Conservation (phyloP, 2,113 vertebrate genomes). For the Trochalopteron elliotii region DNA sequence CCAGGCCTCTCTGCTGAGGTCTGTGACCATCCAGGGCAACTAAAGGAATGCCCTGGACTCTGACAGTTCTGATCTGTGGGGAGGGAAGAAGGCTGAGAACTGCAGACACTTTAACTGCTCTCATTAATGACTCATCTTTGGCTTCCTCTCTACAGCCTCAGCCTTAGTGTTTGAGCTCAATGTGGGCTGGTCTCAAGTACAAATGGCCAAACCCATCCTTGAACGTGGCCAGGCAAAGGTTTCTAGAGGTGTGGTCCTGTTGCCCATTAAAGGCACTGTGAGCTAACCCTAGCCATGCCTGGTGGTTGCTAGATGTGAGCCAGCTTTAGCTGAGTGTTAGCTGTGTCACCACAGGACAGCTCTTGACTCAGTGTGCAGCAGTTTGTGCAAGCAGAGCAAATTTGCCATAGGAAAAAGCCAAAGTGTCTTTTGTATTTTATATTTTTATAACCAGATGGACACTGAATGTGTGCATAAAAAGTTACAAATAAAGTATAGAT, state of each 20-base stretch:
- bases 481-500: background rate
- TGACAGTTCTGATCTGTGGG: background rate
- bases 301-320: background rate
- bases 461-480: background rate
- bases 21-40: too few species aligned
- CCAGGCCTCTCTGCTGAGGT: too few species aligned
- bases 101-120: background rate
- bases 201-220: background rate
- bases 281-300: rapidly evolving
- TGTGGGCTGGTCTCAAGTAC: too few species aligned
- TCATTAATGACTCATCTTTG: background rate
- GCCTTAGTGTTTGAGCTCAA: background rate
- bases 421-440: background rate
- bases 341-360: too few species aligned
- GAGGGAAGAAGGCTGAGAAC: background rate
- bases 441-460: background rate
- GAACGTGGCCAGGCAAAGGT: background rate
- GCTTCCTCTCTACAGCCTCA: background rate
- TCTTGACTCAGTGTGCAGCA: background rate
- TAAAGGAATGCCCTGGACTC: too few species aligned
- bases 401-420: background rate
- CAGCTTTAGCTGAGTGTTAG: background rate
- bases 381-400: background rate
- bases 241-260: background rate
- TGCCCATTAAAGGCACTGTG: background rate